Evolutionary conservation across 2,888 invertebrate genomes (phyloP).

Genomic region (Shargacucullia verbasci): DNA sequence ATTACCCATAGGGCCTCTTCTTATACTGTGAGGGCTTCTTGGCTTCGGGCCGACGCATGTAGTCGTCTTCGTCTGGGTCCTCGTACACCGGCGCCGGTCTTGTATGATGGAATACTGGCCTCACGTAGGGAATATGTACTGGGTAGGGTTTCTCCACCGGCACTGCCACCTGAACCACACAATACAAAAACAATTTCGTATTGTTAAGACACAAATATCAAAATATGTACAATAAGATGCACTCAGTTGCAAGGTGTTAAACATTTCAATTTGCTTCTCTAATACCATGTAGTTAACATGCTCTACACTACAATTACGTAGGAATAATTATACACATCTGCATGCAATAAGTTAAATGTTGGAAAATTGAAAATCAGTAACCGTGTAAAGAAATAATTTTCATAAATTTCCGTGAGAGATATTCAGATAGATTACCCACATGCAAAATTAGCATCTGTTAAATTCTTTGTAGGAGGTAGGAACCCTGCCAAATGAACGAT

Average conservation of each 20-base stretch:
- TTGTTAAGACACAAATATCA: slow-evolving; percentile 4
- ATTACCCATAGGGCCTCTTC: slow-evolving; percentile 77
- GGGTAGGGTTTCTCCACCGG: slow-evolving; percentile 93
- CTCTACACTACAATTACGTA: slow-evolving; percentile 38
- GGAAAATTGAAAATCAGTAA: slow-evolving; percentile 32
- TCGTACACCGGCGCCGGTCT: slow-evolving; percentile 72
- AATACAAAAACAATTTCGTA: slow-evolving; percentile 13
- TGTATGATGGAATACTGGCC: slow-evolving; percentile 87
- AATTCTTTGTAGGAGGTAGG: slow-evolving; percentile 4
- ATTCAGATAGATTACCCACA: slow-evolving; percentile 26
- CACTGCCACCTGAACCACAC: slow-evolving; percentile 88
- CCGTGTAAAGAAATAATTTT: slow-evolving; percentile 37
- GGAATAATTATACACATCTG: slow-evolving; percentile 39
- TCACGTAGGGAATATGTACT: slow-evolving; percentile 91
- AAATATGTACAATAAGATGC: slow-evolving; percentile 1
- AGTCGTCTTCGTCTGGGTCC: slow-evolving; percentile 77
- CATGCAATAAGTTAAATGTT: slow-evolving; percentile 44
- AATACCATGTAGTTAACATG: slow-evolving; percentile 38
- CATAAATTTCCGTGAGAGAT: slow-evolving; percentile 39
- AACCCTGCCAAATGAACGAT: slow-evolving; percentile 16
- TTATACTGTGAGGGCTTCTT: slow-evolving; percentile 70
- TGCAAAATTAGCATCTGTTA: slow-evolving; percentile 34
- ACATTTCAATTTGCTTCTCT: slow-evolving; percentile 34
- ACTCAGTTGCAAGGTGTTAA: slow-evolving; percentile 32
- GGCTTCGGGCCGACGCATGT: slow-evolving; percentile 72